Conservation (phyloP, 2,888 invertebrate species). For the Cataglyphis livida region DNA sequence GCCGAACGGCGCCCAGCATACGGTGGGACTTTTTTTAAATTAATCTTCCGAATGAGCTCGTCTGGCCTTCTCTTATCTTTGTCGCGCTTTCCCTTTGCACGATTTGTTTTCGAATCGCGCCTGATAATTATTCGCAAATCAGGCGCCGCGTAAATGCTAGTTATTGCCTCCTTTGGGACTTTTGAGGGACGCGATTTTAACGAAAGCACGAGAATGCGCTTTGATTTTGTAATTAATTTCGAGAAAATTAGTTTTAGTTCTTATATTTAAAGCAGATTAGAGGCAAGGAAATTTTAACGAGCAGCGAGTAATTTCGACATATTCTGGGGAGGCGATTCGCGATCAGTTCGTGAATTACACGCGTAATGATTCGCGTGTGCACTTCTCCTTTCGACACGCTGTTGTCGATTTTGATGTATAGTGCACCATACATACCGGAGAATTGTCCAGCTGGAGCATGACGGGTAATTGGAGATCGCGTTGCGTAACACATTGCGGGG, state of each 20-base stretch:
- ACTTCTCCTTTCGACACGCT: background rate
- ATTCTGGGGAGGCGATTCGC: background rate
- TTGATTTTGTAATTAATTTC: background rate
- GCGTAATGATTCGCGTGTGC: constrained; percentile 1
- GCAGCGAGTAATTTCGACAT: background rate
- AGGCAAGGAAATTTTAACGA: background rate
- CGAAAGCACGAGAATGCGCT: background rate
- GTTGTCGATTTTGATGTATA: background rate
- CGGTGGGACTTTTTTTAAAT: constrained; percentile 59
- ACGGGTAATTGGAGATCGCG: constrained; percentile 12
- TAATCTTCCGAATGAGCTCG: constrained; percentile 39
- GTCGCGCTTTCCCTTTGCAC: constrained; percentile 18
- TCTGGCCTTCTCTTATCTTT: constrained; percentile 6
- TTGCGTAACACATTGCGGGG: constrained; percentile 20
- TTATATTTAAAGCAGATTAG: background rate
- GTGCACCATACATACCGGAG: background rate
- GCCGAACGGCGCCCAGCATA: constrained; percentile 16
- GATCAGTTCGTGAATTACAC: constrained; percentile 1
- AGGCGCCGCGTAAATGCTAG: constrained; percentile 21
- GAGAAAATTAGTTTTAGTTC: background rate
- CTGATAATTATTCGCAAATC: constrained; percentile 63
- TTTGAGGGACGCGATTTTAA: constrained; percentile 56
- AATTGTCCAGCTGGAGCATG: constrained; percentile 15
- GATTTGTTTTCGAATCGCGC: constrained; percentile 37
- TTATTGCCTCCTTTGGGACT: constrained; percentile 2